phyloP scores from a whole-genome alignment of 1,140 invertebrate species.

The Phocides pigmalion region DNA sequence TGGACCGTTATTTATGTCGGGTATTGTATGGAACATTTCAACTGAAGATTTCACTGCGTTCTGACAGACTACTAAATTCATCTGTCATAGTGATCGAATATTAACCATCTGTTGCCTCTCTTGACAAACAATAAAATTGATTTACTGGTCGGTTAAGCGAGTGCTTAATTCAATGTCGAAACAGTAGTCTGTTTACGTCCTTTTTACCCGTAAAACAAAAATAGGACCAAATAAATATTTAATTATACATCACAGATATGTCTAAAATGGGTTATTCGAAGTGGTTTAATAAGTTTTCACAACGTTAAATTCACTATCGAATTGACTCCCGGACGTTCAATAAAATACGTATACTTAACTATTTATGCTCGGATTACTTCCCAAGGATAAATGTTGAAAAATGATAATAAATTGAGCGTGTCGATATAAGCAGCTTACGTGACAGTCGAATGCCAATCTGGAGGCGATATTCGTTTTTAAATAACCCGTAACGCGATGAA shows the following conservation, averaged over 20 bases:
- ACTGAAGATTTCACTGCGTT: constrained; percentile 16
- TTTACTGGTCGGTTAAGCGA: constrained; percentile 28
- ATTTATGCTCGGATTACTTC: background rate
- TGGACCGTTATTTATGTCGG: constrained; percentile 21
- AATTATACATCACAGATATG: too few species aligned
- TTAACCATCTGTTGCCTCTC: constrained; percentile 33
- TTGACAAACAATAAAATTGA: constrained; percentile 33
- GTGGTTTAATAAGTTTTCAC: too few species aligned
- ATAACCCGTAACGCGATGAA: constrained; percentile 38
- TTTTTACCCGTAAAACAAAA: background rate
- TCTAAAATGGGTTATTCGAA: too few species aligned
- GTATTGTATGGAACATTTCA: constrained; percentile 9
- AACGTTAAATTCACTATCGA: too few species aligned
- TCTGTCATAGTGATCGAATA: constrained; percentile 28
- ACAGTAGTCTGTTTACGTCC: background rate
- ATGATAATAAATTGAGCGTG: constrained; percentile 9
- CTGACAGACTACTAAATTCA: constrained; percentile 29
- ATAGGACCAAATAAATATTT: too few species aligned
- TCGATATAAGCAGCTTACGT: constrained; percentile 13
- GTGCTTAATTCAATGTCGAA: constrained; percentile 24
- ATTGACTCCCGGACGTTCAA: too few species aligned
- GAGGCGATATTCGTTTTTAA: constrained; percentile 12
- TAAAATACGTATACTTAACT: background rate
- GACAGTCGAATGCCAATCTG: constrained; percentile 12
- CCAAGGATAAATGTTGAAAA: constrained; percentile 1